Percentiles rank a stretch among this genome's conserved stretches.
These are phyloP conservation scores for Oreochromis grahami DNA, from an alignment of 2,797 vertebrate species.

Conservation along the genomic window DNA sequence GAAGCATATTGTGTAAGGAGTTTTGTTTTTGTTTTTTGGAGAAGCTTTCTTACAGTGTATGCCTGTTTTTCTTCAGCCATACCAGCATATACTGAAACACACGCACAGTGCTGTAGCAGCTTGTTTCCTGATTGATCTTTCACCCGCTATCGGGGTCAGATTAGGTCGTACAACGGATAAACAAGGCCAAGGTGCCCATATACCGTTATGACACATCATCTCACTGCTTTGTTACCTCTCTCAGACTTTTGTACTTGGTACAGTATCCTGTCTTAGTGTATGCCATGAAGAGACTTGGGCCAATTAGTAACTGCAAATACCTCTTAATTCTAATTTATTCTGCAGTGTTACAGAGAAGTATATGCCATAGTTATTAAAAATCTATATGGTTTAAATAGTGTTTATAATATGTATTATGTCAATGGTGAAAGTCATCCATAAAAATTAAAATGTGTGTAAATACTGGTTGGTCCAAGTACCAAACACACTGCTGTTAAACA, in stretches of 20 bases:
- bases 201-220: constrained; percentile 2
- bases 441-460: constrained; percentile 17
- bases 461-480: constrained; percentile 12
- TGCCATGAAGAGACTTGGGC: constrained; percentile 14
- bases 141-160: constrained; percentile 2
- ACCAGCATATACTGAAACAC: constrained; percentile 30
- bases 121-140: constrained; percentile 13
- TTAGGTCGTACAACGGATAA: neutral
- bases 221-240: constrained; percentile 20
- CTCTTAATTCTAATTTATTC: neutral
- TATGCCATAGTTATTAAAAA: neutral
- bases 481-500: neutral
- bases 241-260: neutral
- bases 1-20: neutral
- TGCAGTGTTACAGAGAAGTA: neutral
- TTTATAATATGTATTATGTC: neutral
- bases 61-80: constrained; percentile 23
- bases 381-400: neutral
- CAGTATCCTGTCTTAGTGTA: constrained; percentile 1
- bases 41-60: neutral
- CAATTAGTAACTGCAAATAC: constrained; percentile 18
- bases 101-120: constrained; percentile 5
- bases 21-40: constrained; percentile 3
- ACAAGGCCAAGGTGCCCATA: constrained; percentile 16
- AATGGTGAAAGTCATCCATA: neutral